phyloP scores from a whole-genome alignment of 2,113 vertebrate genomes.

The Hyla sarda region DNA sequence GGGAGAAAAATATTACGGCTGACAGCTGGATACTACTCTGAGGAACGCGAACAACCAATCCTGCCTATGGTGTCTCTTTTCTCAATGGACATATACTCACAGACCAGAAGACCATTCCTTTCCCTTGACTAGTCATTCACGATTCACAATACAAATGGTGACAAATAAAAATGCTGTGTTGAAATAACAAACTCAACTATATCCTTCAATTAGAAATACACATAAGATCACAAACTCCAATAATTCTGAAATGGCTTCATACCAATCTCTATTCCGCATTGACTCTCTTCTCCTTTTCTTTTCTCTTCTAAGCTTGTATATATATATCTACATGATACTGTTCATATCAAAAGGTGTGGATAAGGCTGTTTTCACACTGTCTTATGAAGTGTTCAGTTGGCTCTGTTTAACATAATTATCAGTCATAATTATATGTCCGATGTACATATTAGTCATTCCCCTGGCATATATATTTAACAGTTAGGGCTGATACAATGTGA shows the following conservation, averaged over 20 bases:
- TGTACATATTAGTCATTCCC: too few relatives aligned
- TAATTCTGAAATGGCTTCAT: neutral
- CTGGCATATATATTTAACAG: too few relatives aligned
- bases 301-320: neutral
- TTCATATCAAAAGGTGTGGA: too few relatives aligned
- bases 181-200: neutral
- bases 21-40: constrained; percentile 55
- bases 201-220: neutral
- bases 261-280: neutral
- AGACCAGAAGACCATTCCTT: neutral
- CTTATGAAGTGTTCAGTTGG: too few relatives aligned
- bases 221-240: neutral
- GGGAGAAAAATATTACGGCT: constrained; percentile 51
- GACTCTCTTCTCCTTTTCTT: neutral
- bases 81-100: constrained; percentile 3
- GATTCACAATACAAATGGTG: constrained; percentile 6
- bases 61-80: constrained; percentile 10
- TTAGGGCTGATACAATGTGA: too few relatives aligned
- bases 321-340: neutral
- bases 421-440: too few relatives aligned
- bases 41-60: constrained; percentile 1
- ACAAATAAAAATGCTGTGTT: neutral
- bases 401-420: too few relatives aligned
- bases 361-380: too few relatives aligned
- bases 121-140: neutral